Percentiles rank a stretch among this genome's conserved stretches.
Evolutionary conservation across 2,797 vertebrate genomes (phyloP).

Genomic region (Acanthurus tractus): DNA sequence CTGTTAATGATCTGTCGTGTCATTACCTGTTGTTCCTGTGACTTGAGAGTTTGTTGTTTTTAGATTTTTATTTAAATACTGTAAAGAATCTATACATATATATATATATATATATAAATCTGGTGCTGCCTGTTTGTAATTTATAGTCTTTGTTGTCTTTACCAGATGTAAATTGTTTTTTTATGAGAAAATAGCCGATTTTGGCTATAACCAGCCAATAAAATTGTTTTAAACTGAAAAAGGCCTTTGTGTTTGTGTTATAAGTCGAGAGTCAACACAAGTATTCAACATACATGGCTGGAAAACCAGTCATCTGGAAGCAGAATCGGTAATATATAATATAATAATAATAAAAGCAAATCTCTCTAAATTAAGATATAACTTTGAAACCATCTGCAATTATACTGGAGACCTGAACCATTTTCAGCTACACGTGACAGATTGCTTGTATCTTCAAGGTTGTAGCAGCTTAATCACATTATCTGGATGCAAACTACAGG

Average conservation of each 20-base stretch:
- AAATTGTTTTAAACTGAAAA: slow-evolving; percentile 69
- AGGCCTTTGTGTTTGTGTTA: slow-evolving; percentile 29
- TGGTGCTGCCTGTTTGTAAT: slow-evolving; percentile 82
- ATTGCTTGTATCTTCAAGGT: slow-evolving; percentile 16
- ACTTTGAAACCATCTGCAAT: background rate
- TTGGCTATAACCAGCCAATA: slow-evolving; percentile 80
- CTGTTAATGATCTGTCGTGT: slow-evolving; percentile 55
- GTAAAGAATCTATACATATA: slow-evolving; percentile 69
- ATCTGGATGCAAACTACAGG: slow-evolving; percentile 44
- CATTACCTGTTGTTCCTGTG: slow-evolving; percentile 50
- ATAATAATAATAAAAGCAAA: background rate
- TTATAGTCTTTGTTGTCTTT: slow-evolving; percentile 79
- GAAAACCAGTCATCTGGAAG: background rate
- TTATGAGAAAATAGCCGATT: slow-evolving; percentile 60
- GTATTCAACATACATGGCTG: background rate
- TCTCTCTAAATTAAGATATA: background rate
- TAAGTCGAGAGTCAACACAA: background rate
- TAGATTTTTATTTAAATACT: slow-evolving; percentile 83
- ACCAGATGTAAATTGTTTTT: slow-evolving; percentile 71
- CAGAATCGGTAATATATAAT: background rate
- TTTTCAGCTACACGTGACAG: slow-evolving; percentile 34
- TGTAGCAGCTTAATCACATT: slow-evolving; percentile 48
- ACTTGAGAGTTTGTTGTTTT: slow-evolving; percentile 57
- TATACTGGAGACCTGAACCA: background rate
- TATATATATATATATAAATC: slow-evolving; percentile 74